A percentile compares a stretch with the other conserved stretches of the same genome.
phyloP scores from a whole-genome alignment of 2,113 vertebrate genomes.

The Agapornis roseicollis region DNA sequence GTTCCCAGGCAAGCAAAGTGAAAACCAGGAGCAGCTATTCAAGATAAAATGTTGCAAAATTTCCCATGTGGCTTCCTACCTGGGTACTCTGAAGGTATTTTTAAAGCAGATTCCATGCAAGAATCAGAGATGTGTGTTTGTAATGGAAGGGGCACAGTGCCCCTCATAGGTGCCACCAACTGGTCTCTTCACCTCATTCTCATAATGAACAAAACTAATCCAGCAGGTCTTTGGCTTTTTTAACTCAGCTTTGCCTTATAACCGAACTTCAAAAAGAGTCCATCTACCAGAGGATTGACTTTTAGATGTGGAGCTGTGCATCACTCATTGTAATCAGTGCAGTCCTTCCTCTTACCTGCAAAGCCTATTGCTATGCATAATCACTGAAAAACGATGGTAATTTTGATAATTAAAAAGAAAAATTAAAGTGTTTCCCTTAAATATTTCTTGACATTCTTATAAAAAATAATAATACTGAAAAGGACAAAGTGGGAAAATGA shows the following conservation, averaged over 20 bases:
- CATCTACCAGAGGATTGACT: not conserved
- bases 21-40: not conserved
- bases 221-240: not conserved
- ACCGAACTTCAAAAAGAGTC: not conserved
- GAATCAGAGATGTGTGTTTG: not conserved
- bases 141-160: rapidly evolving
- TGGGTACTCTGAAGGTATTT: not conserved
- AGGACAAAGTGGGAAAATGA: not conserved
- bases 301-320: not conserved
- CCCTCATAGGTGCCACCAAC: not conserved
- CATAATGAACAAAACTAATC: not conserved
- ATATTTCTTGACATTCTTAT: not conserved
- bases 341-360: not conserved
- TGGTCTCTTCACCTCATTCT: not conserved
- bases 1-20: not conserved
- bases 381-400: not conserved
- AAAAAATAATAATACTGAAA: not conserved
- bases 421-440: not conserved
- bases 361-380: not conserved
- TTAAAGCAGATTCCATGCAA: not conserved
- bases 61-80: not conserved
- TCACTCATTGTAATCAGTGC: not conserved
- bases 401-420: not conserved
- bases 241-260: not conserved
- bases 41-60: not conserved